Percentiles rank a stretch among this genome's conserved stretches.
phyloP scores from a whole-genome alignment of 2,888 invertebrate genomes.

The Hybos culiciformis region DNA sequence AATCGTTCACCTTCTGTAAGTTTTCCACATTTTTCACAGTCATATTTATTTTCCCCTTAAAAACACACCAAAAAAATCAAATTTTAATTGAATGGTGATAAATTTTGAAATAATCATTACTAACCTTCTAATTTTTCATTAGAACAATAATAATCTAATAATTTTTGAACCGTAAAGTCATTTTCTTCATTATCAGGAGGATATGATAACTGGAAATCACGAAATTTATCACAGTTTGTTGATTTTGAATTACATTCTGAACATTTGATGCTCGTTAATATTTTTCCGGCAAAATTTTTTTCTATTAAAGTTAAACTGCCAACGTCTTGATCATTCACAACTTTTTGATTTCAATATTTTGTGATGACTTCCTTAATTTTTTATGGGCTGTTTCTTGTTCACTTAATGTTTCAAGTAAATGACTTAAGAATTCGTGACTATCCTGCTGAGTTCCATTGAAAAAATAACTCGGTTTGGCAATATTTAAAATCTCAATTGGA shows the following conservation, averaged over 20 bases:
- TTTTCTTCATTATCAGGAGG: constrained; percentile 38
- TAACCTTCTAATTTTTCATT: too few relatives aligned
- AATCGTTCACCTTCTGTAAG: too few relatives aligned
- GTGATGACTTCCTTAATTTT: not conserved
- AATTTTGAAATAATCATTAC: too few relatives aligned
- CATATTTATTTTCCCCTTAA: too few relatives aligned
- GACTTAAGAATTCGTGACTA: constrained; percentile 66
- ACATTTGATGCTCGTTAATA: constrained; percentile 61
- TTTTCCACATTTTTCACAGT: too few relatives aligned
- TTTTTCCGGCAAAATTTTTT: constrained; percentile 61
- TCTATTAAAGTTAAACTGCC: constrained; percentile 37
- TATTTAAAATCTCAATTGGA: constrained; percentile 50
- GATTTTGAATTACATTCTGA: constrained; percentile 59
- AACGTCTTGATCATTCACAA: too few relatives aligned
- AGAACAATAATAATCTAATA: too few relatives aligned
- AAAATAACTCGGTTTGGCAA: constrained; percentile 58
- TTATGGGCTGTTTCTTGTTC: constrained; percentile 56
- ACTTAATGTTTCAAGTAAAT: constrained; percentile 37
- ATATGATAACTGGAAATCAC: constrained; percentile 66
- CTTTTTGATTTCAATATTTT: too few relatives aligned
- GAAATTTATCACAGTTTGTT: constrained; percentile 61
- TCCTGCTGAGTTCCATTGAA: constrained; percentile 63
- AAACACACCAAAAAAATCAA: too few relatives aligned
- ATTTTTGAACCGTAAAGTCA: not conserved
- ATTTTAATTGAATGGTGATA: too few relatives aligned